Base-by-base conservation (phyloP, 2,113 vertebrate species). In the Catagonus wagneri region DNA sequence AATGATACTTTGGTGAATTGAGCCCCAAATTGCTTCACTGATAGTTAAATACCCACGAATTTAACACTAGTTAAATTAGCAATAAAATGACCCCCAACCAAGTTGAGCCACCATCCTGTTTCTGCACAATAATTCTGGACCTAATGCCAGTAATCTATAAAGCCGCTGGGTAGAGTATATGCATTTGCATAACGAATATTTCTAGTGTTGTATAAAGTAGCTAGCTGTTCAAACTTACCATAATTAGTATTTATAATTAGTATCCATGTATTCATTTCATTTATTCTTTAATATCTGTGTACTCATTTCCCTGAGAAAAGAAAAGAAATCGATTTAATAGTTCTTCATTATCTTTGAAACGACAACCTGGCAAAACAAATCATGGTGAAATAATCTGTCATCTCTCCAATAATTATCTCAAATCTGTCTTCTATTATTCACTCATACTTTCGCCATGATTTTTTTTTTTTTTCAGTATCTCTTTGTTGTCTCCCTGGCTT, bases 21-120 rank as follows among this genome's bases (percentile, higher is more conserved):
- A 96, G 93, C 86, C 94, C 88, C 96, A 98, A 98, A 97, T 95
- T 96, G 54, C 96, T 98, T 98, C 97, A 97, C 86, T 97, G 96
- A 98, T 78, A 68, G 94, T 98, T 98, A 98, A 98, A 98, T 98
- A 96, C 79, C 71, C 92, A 97, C 93, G 97, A 97, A 98, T 98
- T 98, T 98, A 98, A 96, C 90, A 97, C 60, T 39, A 96, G 91
- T 98, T 98, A 97, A 97, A 98, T 36, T 98, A 86, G 93, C 96
- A 98, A 98, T 98, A 98, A 98, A 96, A 97, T 89, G 93, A 97
- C 90, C 94, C 72, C 97, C 39, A 10, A 71, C 93, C 65, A 89
- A 96, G 94, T 76, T 96, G 81, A 98, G 68, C 87, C 97, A 92
- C 96, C 92, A 95, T 97, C 39, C 58, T 96, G 9, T 97, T 97